Conservation (phyloP, 2,888 invertebrate genomes). For the Muschampia plurimacula region DNA sequence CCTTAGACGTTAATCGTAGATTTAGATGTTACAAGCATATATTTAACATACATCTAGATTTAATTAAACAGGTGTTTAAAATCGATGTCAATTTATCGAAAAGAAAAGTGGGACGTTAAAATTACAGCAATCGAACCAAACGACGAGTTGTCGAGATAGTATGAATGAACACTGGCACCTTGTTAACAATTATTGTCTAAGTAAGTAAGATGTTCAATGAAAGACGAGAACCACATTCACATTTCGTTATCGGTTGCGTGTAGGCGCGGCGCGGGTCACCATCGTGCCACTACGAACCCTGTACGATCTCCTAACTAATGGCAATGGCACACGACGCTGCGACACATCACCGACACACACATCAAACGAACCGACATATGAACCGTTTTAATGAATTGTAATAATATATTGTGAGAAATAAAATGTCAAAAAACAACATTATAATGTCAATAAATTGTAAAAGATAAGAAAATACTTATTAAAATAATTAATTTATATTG, state of each 20-base stretch:
- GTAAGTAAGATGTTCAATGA: slow-evolving; percentile 41
- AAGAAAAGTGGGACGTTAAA: slow-evolving; percentile 55
- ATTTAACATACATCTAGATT: slow-evolving; percentile 54
- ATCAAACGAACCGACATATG: slow-evolving; percentile 18
- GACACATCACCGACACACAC: slow-evolving; percentile 41
- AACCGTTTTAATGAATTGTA: background rate
- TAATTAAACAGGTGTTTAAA: slow-evolving; percentile 58
- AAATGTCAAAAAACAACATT: background rate
- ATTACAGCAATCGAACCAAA: slow-evolving; percentile 54
- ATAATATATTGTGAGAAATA: background rate
- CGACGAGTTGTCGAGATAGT: slow-evolving; percentile 46
- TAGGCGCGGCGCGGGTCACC: slow-evolving; percentile 39
- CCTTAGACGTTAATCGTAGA: slow-evolving; percentile 76
- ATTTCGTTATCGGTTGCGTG: slow-evolving; percentile 40
- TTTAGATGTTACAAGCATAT: slow-evolving; percentile 68
- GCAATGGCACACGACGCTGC: slow-evolving; percentile 55
- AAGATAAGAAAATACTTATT: background rate
- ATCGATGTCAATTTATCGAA: slow-evolving; percentile 56
- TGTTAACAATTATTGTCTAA: slow-evolving; percentile 63
- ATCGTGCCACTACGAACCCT: slow-evolving; percentile 51
- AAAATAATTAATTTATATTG: background rate
- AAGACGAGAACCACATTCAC: slow-evolving; percentile 44
- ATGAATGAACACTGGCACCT: slow-evolving; percentile 72
- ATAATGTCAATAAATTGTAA: background rate
- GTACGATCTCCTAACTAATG: slow-evolving; percentile 59